Evolutionary conservation across 2,888 invertebrate species (phyloP).

Genomic region (Rhingia rostrata): DNA sequence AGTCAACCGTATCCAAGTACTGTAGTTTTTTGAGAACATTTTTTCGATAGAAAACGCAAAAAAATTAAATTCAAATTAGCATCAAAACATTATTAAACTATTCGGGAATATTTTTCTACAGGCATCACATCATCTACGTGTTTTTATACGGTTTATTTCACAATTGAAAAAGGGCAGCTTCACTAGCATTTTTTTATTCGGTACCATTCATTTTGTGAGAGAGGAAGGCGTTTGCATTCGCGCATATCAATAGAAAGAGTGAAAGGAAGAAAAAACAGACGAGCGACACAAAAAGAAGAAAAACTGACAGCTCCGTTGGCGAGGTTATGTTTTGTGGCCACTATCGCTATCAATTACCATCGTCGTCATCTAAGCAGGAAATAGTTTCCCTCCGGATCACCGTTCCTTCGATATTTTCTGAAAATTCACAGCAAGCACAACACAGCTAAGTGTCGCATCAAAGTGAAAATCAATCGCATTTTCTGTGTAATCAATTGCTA

Average conservation of each 20-base stretch:
- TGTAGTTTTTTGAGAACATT: slow-evolving; percentile 18
- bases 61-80: slow-evolving; percentile 12
- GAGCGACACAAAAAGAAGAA: slow-evolving; percentile 48
- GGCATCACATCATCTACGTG: slow-evolving; percentile 3
- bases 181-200: slow-evolving; percentile 14
- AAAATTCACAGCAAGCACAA: not conserved
- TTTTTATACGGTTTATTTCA: slow-evolving; percentile 48
- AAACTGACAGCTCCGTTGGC: slow-evolving; percentile 64
- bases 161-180: slow-evolving; percentile 27
- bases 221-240: slow-evolving; percentile 42
- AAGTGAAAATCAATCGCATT: slow-evolving; percentile 11
- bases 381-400: slow-evolving; percentile 28
- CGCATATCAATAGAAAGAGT: slow-evolving; percentile 11
- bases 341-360: slow-evolving; percentile 67
- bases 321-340: slow-evolving; percentile 71
- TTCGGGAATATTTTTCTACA: slow-evolving; percentile 15
- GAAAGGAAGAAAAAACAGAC: slow-evolving; percentile 23
- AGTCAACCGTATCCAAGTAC: slow-evolving; percentile 31
- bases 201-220: slow-evolving; percentile 40
- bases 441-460: slow-evolving; percentile 12
- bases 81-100: slow-evolving; percentile 7
- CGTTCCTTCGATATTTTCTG: slow-evolving; percentile 11
- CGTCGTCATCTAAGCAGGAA: slow-evolving; percentile 47
- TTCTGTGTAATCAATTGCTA: slow-evolving; percentile 6
- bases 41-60: slow-evolving; percentile 24